Evolutionary conservation across 2,797 vertebrate genomes (phyloP), one percentile per base, ranked within the genome.

Genomic region (Sandelia bainsii): DNA sequence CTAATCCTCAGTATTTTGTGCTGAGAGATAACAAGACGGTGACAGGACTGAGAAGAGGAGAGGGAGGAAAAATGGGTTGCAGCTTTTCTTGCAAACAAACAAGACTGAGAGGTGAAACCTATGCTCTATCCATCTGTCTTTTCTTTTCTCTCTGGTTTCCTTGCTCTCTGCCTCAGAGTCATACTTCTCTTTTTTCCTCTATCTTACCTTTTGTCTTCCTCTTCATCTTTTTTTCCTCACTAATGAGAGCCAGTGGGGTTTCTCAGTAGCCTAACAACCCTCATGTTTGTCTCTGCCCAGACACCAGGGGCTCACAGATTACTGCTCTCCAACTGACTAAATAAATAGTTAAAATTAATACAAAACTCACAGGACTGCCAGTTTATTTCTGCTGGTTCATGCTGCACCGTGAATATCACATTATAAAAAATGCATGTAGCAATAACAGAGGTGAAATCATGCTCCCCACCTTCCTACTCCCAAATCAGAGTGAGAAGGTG

Each of bases 201-300:
- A 63, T 44, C 52, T 65, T 61, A 54, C 65, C 79, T 61, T 69
- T 71, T 57, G 62, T 75, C 72, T 53, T 77, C 71, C 51, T 87
- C 80, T 58, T 77, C 71, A 58, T 87, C 80, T 54, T 51, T 65
- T 69, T 61, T 77, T 72, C 53, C 74, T 80, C 75, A 54, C 86
- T 93, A 93, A 94, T 92, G 91, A 93, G 90, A 81, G 77, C 90
- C 89, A 34, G 82, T 88, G 92, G 92, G 92, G 86, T 88, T 93
- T 92, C 83, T 81, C 82, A 53, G 85, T 72, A 82, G 82, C 85
- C 69, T 72, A 85, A 91, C 85, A 89, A 88, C 85, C 81, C 68
- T 75, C 62, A 44, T 76, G 82, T 89, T 86, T 88, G 82, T 82
- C 81, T 89, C 77, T 69, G 78, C 64, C 79, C 80, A 79, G 76